Evolutionary conservation across 2,888 invertebrate species (phyloP).

Genomic region (Lasioglossum malachurum): DNA sequence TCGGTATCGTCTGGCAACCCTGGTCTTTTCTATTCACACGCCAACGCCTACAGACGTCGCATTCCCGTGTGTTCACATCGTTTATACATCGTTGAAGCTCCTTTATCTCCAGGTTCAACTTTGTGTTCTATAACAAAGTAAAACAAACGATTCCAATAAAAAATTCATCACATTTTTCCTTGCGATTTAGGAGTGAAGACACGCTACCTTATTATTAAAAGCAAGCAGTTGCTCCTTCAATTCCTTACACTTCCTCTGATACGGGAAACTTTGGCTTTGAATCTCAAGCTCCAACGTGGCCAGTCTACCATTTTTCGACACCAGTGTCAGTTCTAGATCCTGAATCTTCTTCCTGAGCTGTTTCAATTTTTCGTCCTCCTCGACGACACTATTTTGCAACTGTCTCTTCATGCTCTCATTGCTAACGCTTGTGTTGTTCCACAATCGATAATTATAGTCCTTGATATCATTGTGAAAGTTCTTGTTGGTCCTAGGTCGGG

Average conservation of each 20-base stretch:
- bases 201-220: conserved; percentile 70
- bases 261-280: conserved; percentile 77
- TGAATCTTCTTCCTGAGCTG: conserved; percentile 70
- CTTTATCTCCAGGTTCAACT: conserved; percentile 64
- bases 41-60: conserved; percentile 68
- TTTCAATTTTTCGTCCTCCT: conserved; percentile 50
- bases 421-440: conserved; percentile 18
- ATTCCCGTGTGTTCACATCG: conserved; percentile 71
- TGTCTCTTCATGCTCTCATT: conserved; percentile 73
- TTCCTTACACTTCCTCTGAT: conserved; percentile 78
- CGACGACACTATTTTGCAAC: conserved; percentile 53
- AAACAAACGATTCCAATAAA: neutral
- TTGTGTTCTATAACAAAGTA: conserved; percentile 48
- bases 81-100: conserved; percentile 68
- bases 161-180: neutral
- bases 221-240: conserved; percentile 73
- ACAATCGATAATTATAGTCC: neutral
- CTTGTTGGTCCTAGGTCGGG: neutral
- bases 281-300: conserved; percentile 79
- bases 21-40: conserved; percentile 74
- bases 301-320: conserved; percentile 77
- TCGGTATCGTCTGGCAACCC: conserved; percentile 74
- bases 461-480: neutral
- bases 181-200: neutral
- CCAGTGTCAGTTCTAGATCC: conserved; percentile 77